Conservation (phyloP, 53 echinoderm and acorn worm genomes). For the Zoroaster sp. region DNA sequence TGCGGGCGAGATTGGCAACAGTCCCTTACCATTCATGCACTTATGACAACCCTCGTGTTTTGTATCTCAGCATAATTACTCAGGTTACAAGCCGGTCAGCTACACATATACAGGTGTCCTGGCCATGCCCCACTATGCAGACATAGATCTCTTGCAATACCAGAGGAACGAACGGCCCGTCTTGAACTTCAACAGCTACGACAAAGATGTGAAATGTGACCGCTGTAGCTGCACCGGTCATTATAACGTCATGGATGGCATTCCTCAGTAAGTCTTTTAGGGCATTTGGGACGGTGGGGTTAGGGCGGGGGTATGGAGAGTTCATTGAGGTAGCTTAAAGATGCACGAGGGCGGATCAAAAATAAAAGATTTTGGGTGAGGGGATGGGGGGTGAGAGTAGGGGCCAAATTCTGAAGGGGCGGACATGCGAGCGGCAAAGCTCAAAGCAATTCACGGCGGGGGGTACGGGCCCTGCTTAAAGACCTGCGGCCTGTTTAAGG, state of each 20-base stretch:
- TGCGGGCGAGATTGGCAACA: no score
- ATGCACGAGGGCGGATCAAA: no score
- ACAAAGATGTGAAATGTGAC: slow-evolving; percentile 64
- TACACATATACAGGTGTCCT: slow-evolving; percentile 75
- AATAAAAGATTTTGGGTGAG: no score
- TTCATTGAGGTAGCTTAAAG: background rate
- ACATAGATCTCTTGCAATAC: slow-evolving; percentile 70
- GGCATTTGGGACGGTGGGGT: background rate
- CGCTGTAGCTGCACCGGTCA: slow-evolving; percentile 70
- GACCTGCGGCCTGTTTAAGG: no score
- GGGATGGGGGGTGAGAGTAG: no score
- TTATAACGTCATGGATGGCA: slow-evolving; percentile 79
- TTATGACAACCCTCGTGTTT: no score
- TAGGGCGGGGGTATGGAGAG: background rate
- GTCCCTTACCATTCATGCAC: no score
- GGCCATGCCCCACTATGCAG: slow-evolving; percentile 75
- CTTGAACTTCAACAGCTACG: slow-evolving; percentile 76
- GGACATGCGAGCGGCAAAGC: no score
- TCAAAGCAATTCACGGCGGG: no score
- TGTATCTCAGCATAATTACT: slow-evolving; percentile 68
- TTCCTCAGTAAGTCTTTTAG: slow-evolving; percentile 81
- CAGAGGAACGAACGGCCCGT: slow-evolving; percentile 64
- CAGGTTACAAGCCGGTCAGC: slow-evolving; percentile 61
- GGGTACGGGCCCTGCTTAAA: no score
- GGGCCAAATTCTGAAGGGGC: no score